Evolutionary conservation across 2,113 vertebrate species (phyloP), one percentile per base, ranked within the genome.

Genomic region (Cyanoliseus patagonus): DNA sequence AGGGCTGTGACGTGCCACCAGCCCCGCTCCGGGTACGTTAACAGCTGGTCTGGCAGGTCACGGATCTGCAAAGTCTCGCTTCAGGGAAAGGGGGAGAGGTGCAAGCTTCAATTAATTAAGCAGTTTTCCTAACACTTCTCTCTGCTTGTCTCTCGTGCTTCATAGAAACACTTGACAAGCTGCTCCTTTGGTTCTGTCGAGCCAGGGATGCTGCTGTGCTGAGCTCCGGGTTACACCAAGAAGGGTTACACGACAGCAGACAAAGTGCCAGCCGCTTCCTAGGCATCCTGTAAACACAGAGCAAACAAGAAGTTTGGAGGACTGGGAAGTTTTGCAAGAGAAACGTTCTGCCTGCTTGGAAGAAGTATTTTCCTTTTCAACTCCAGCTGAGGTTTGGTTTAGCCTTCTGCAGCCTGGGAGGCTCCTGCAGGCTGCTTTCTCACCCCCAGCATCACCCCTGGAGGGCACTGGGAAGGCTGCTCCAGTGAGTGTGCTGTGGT

Each of bases 41-140:
- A 16, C 94, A 95, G 95, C 83, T 35, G 28, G 91, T 91, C 95
- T 97, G 96, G 85, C 87, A 31, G 82, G 94, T 95, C 91, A 70
- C 7, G 0, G 77, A 82, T 59, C 93, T 92, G 96, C 69, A 70
- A 79, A 90, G 61, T 75, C 67, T 78, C 37, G 5, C 83, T 75
- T 47, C 8, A 14, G 53, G 57, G 77, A 13, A 75, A 77, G 88
- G 70, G 47, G 66, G 37, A 94, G 95, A 89, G 78, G 87, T 90
- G 83, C 72, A 66, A 84, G 52, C 52, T 61, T 78, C 49, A 31
- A 78, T 93, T 92, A 94, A 94, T 92, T 85, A 80, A 93, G 94
- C 95, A 95, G 96, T 97, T 97, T 97, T 93, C 90, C n/a, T 97
- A 63, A 94, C 94, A 94, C 96, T 82, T 92, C 93, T 90, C 72